Evolutionary conservation across 2,888 invertebrate species (phyloP).

Genomic region (Eupithecia pulchellata): DNA sequence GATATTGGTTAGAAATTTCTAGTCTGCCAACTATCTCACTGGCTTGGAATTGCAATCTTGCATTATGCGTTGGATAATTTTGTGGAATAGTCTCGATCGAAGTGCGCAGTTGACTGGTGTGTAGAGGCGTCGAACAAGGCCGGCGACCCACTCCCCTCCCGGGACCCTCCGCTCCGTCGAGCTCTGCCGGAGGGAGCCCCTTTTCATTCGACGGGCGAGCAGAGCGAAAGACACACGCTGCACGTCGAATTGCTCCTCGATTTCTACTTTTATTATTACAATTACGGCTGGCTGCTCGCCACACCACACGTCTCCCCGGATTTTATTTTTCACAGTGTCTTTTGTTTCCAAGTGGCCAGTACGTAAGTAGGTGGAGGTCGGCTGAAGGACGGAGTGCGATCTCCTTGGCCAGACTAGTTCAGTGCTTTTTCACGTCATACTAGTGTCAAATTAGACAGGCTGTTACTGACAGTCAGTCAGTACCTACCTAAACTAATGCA

Average conservation of each 20-base stretch:
- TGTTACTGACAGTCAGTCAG: background rate
- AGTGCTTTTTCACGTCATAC: conserved; percentile 11
- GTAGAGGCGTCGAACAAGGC: conserved; percentile 44
- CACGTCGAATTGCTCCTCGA: conserved; percentile 19
- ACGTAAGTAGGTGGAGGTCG: conserved; percentile 26
- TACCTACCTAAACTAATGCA: background rate
- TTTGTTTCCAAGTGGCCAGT: conserved; percentile 34
- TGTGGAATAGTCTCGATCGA: conserved; percentile 57
- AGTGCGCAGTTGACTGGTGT: conserved; percentile 46
- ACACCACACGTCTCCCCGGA: conserved; percentile 32
- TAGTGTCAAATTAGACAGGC: conserved; percentile 13
- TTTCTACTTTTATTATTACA: conserved; percentile 24
- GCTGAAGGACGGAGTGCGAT: background rate
- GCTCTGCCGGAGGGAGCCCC: conserved; percentile 17
- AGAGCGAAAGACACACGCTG: conserved; percentile 40
- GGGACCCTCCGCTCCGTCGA: conserved; percentile 51
- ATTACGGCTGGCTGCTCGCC: conserved; percentile 21
- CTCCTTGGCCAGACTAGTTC: conserved; percentile 8
- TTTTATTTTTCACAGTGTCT: conserved; percentile 26
- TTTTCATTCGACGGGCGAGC: conserved; percentile 49
- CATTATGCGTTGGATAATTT: conserved; percentile 59
- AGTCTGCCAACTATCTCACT: conserved; percentile 56
- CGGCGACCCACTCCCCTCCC: conserved; percentile 65
- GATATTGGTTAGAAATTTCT: conserved; percentile 46
- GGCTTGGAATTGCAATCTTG: conserved; percentile 56